Evolutionary conservation across 1,140 invertebrate species (phyloP), one percentile per base, ranked within the genome.

Genomic region (Drosophila lacertosa): DNA sequence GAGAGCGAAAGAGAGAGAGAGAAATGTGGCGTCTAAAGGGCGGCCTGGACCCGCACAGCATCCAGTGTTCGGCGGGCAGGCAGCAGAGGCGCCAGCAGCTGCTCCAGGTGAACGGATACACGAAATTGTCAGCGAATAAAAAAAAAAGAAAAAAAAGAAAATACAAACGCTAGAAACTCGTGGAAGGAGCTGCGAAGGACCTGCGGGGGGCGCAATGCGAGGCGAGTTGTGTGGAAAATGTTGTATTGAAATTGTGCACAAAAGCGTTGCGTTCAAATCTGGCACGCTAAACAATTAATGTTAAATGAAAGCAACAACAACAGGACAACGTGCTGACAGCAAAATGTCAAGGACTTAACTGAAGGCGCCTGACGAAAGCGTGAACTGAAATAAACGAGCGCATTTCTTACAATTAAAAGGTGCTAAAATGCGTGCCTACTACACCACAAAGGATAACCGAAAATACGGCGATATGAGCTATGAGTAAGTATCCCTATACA

Each of bases 391-490:
- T 65, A 59, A 64, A 64, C 33, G 16, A 7, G n/a, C 59, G 42
- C 42, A 74, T 62, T 66, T 44, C 26, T 33, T 53, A 48, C 11
- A 45, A 48, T 33, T 22, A 18, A 69, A 65, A 62, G 72, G 73
- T 76, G 62, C 57, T 63, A 72, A 73, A 63, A 88, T 88, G 83
- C 83, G 84, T 76, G 64, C 82, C 68, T 90, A 89, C 67, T 89
- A 89, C 40, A 83, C 71, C 15, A 20, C 81, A 20, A 89, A 90
- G 71, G 78, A 83, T 65, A 79, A 77, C 66, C 78, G 82, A 60
- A 90, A 83, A 71, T 89, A 88, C 60, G 75, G 82, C 59, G 82
- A 90, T 59, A 74, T 88, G 88, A 90, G 78, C 78, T 90, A 90
- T 65, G 86, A 89, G 86, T 89, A 72, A 89, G 86, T 79, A 70